Percentiles rank a stretch among this genome's conserved stretches.
Conservation (phyloP, 2,113 vertebrate species). For the Columbina picui region DNA sequence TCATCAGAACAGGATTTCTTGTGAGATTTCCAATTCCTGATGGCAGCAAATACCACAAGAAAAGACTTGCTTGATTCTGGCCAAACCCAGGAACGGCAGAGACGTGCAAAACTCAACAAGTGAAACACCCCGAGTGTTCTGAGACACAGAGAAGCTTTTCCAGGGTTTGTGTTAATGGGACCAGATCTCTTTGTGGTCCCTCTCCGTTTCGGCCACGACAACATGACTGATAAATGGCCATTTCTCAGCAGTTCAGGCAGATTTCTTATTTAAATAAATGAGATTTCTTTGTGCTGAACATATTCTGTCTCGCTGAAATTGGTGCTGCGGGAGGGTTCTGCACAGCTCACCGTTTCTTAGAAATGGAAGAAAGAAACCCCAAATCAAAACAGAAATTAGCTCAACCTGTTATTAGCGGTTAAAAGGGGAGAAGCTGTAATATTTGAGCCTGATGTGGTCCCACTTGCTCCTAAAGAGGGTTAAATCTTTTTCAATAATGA, state of each 20-base stretch:
- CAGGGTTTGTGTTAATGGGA: not conserved
- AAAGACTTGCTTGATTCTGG: not conserved
- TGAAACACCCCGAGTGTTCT: not conserved
- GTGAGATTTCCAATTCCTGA: conserved; percentile 22
- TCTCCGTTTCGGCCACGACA: not conserved
- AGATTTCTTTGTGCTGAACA: not conserved
- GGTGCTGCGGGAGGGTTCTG: not conserved
- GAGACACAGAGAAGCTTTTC: not conserved
- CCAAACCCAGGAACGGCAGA: not conserved
- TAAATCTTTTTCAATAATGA: not conserved
- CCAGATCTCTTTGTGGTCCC: not conserved
- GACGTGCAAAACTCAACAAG: not conserved
- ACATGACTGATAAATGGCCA: not conserved
- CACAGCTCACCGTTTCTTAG: not conserved
- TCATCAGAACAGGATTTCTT: not conserved
- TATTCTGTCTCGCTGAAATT: not conserved
- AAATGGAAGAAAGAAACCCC: conserved; percentile 40
- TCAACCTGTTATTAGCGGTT: conserved; percentile 41
- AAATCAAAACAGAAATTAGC: conserved; percentile 43
- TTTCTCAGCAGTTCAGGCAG: not conserved
- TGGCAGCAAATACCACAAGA: conserved; percentile 26
- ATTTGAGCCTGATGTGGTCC: conserved; percentile 30
- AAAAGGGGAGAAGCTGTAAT: conserved; percentile 49
- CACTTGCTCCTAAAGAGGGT: conserved; percentile 32
- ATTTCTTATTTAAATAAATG: not conserved